Evolutionary conservation across 2,113 vertebrate species (phyloP).

Genomic region (Colistium nudipinnis): DNA sequence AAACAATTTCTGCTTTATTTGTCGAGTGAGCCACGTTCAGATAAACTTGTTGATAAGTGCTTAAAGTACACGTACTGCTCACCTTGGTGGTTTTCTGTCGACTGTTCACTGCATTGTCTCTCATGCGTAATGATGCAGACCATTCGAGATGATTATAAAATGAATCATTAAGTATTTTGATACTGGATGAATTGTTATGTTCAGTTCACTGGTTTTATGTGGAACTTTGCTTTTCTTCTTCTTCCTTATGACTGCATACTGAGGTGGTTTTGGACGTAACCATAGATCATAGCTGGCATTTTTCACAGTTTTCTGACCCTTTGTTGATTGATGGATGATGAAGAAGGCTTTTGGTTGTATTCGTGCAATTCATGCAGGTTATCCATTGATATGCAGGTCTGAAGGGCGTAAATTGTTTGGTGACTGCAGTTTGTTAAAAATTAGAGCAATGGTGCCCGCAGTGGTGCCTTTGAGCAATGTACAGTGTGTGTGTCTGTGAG

Average conservation of each 20-base stretch:
- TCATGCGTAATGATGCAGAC: neutral
- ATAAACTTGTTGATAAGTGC: neutral
- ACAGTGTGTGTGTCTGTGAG: constrained; percentile 2
- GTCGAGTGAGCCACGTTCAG: neutral
- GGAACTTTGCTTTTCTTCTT: neutral
- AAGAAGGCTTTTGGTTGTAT: neutral
- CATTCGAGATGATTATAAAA: neutral
- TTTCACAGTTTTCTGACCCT: neutral
- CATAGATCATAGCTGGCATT: neutral
- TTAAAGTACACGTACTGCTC: neutral
- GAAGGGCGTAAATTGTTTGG: constrained; percentile 10
- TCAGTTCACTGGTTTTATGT: neutral
- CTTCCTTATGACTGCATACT: neutral
- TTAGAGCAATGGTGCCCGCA: neutral
- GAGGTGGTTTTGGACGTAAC: neutral
- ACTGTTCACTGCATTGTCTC: neutral
- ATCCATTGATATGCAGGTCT: neutral
- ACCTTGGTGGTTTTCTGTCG: neutral
- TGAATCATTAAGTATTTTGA: neutral
- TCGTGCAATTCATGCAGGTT: neutral
- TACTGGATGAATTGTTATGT: neutral
- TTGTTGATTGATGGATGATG: neutral
- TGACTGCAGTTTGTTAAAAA: constrained; percentile 3
- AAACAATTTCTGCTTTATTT: neutral
- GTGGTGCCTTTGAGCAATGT: constrained; percentile 12